Conservation (phyloP, 2,113 vertebrate genomes). For the Ursus arctos region DNA sequence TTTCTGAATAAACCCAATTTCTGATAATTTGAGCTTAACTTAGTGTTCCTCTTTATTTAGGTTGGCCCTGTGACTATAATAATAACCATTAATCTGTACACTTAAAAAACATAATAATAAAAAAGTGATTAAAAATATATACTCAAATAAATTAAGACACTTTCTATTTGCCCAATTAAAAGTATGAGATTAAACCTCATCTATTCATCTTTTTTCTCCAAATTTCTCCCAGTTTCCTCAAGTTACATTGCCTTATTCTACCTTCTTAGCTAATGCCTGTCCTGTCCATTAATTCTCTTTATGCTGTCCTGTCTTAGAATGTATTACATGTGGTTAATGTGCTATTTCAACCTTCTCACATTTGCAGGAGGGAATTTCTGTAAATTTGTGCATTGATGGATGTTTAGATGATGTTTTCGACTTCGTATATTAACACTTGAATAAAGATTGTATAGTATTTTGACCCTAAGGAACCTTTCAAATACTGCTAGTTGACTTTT, state of each 20-base stretch:
- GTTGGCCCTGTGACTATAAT: not conserved
- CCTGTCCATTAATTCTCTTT: not conserved
- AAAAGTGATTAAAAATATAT: not conserved
- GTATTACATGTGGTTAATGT: not conserved
- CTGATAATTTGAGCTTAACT: not conserved
- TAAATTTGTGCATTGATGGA: not conserved
- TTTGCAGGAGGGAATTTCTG: not conserved
- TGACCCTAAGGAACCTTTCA: not conserved
- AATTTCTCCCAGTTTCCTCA: not conserved
- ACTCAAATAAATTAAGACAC: not conserved
- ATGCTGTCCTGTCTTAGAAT: not conserved
- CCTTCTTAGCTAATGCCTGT: not conserved
- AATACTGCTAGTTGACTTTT: not conserved
- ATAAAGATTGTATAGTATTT: not conserved
- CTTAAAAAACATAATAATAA: not conserved
- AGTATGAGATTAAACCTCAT: not conserved
- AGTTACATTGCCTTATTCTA: not conserved
- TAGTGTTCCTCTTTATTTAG: not conserved
- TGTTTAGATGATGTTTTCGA: not conserved
- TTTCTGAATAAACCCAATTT: not conserved
- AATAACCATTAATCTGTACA: not conserved
- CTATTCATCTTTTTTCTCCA: not conserved
- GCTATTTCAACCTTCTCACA: not conserved
- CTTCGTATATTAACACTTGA: not conserved
- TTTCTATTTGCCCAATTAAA: not conserved